Percentiles rank a stretch among this genome's conserved stretches.
Evolutionary conservation across 2,888 invertebrate species (phyloP).

Genomic region (Elmis aenea): DNA sequence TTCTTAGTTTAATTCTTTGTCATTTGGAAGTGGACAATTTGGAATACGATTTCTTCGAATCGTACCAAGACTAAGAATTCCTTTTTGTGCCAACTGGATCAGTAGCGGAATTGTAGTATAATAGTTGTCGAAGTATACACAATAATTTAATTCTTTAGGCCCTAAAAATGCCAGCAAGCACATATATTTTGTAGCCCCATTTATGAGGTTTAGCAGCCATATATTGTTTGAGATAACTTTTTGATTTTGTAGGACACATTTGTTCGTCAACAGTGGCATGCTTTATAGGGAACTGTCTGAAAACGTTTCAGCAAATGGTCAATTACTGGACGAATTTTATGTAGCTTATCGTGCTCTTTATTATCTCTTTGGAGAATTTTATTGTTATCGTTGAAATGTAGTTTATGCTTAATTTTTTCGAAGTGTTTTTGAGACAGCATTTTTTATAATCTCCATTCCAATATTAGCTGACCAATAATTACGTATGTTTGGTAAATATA

Average conservation of each 20-base stretch:
- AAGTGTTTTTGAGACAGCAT: slow-evolving; percentile 19
- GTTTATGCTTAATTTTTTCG: slow-evolving; percentile 16
- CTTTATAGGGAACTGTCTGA: slow-evolving; percentile 13
- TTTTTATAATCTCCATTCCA: slow-evolving; percentile 14
- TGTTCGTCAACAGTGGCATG: slow-evolving; percentile 18
- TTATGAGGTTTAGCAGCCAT: slow-evolving; percentile 22
- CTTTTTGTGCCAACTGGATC: slow-evolving; percentile 10
- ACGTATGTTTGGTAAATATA: slow-evolving; percentile 7
- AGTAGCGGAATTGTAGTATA: slow-evolving; percentile 11
- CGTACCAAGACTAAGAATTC: slow-evolving; percentile 14
- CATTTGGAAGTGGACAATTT: slow-evolving; percentile 17
- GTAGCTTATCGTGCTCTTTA: slow-evolving; percentile 13
- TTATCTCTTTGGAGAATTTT: no score
- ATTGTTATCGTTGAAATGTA: slow-evolving; percentile 24
- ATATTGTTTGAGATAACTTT: slow-evolving; percentile 15
- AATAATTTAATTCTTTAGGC: neutral
- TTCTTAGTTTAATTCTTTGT: slow-evolving; percentile 14
- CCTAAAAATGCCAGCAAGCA: slow-evolving; percentile 18
- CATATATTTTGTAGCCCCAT: slow-evolving; percentile 22
- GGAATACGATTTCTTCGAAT: slow-evolving; percentile 23
- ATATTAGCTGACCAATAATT: slow-evolving; percentile 15
- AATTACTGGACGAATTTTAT: slow-evolving; percentile 19
- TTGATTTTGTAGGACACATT: slow-evolving; percentile 17
- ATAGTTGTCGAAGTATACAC: neutral
- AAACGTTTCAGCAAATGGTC: slow-evolving; percentile 11